A percentile compares a stretch with the other conserved stretches of the same genome.
These are phyloP conservation scores for Anisognathus igniventris DNA, from an alignment of 2,797 vertebrate genomes.

Conservation along the genomic window DNA sequence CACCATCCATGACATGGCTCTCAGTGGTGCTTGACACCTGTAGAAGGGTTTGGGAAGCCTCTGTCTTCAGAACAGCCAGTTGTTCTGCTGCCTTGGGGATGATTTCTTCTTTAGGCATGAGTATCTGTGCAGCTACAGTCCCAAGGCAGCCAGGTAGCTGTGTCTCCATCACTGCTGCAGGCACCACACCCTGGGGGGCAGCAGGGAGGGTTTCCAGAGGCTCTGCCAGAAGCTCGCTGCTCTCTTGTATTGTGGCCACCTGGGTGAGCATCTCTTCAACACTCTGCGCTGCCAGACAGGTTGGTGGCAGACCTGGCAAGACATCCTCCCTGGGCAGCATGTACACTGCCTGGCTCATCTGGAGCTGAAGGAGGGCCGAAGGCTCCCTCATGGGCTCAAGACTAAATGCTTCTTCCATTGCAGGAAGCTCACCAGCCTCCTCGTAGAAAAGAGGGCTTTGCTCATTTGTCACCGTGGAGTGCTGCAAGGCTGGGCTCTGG, in stretches of 20 bases:
- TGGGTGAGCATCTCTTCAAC: conserved; percentile 75
- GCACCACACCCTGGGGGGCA: conserved; percentile 65
- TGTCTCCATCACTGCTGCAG: conserved; percentile 69
- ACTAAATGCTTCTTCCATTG: conserved; percentile 30
- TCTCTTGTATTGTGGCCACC: conserved; percentile 75
- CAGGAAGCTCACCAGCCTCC: conserved; percentile 69
- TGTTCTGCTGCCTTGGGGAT: conserved; percentile 70
- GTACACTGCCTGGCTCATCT: conserved; percentile 67
- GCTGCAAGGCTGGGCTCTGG: conserved; percentile 76
- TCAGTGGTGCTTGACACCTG: conserved; percentile 76
- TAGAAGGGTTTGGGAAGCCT: conserved; percentile 76
- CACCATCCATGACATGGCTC: conserved; percentile 72
- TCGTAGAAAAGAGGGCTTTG: conserved; percentile 71
- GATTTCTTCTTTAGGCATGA: conserved; percentile 79
- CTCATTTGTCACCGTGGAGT: conserved; percentile 74
- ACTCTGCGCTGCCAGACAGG: conserved; percentile 70
- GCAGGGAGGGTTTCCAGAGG: conserved; percentile 71
- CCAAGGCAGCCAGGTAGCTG: conserved; percentile 73
- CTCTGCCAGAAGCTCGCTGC: conserved; percentile 71
- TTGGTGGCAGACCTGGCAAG: conserved; percentile 68
- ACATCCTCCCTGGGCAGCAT: conserved; percentile 79
- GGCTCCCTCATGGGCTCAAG: conserved; percentile 69
- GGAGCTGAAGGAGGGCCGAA: conserved; percentile 68
- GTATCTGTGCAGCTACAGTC: conserved; percentile 72
- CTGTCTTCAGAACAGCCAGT: conserved; percentile 80